A percentile compares a stretch with the other conserved stretches of the same genome.
phyloP scores from a whole-genome alignment of 2,797 vertebrate genomes.

The Parauchenoglanis ngamensis region DNA sequence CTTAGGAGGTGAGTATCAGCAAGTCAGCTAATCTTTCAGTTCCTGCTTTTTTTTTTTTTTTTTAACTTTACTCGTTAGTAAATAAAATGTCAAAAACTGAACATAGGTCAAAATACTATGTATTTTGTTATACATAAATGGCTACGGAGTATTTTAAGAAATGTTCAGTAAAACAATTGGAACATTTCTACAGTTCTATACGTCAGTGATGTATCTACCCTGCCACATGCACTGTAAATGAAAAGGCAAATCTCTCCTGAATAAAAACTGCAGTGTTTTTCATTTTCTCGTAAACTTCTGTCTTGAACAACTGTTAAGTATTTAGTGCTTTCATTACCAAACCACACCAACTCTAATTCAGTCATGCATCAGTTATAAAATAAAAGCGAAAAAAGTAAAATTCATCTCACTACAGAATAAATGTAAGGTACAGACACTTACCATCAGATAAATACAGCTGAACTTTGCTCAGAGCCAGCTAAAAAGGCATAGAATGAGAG shows the following conservation, averaged over 20 bases:
- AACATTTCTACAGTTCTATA: neutral
- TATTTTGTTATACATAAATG: neutral
- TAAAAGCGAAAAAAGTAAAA: neutral
- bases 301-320: neutral
- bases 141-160: neutral
- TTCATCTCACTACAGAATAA: neutral
- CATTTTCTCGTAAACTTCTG: neutral
- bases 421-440: conserved; percentile 13
- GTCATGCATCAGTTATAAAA: neutral
- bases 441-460: conserved; percentile 32
- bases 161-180: neutral
- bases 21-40: neutral
- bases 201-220: neutral
- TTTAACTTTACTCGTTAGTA: neutral
- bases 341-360: neutral
- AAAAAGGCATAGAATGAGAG: neutral
- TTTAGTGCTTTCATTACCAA: neutral
- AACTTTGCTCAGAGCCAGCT: conserved; percentile 11
- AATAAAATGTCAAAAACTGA: neutral
- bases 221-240: neutral
- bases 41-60: neutral
- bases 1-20: neutral
- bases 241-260: neutral
- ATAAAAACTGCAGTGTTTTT: neutral
- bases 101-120: neutral